Conservation (phyloP, 2,888 invertebrate genomes). For the Aquatica leii region DNA sequence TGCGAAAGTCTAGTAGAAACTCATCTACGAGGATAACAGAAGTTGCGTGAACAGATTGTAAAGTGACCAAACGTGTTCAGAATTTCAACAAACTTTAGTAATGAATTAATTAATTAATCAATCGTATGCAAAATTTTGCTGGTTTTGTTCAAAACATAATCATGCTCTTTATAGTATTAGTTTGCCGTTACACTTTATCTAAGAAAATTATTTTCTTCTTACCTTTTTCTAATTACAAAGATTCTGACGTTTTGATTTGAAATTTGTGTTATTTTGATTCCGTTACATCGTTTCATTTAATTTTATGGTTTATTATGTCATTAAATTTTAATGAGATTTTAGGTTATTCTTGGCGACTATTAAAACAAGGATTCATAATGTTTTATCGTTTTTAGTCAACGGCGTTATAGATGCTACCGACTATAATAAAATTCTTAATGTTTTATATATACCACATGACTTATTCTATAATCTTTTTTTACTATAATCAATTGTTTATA, state of each 20-base stretch:
- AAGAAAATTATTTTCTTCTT: too few species aligned
- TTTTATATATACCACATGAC: too few species aligned
- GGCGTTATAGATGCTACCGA: background rate
- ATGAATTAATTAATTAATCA: conserved; percentile 46
- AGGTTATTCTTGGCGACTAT: background rate
- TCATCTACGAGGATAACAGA: conserved; percentile 1
- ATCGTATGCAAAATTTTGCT: conserved; percentile 34
- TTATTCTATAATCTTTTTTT: too few species aligned
- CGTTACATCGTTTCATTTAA: background rate
- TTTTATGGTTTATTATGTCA: background rate
- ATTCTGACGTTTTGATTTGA: conserved; percentile 11
- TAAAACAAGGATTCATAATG: background rate
- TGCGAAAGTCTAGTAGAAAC: conserved; percentile 1
- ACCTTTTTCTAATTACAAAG: too few species aligned
- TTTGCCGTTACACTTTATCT: too few species aligned
- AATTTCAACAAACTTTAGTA: conserved; percentile 38
- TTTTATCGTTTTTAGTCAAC: background rate
- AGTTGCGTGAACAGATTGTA: conserved; percentile 42
- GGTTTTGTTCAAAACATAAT: too few species aligned
- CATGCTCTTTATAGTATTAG: too few species aligned
- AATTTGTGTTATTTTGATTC: conserved; percentile 3
- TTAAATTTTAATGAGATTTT: background rate
- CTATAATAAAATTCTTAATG: background rate
- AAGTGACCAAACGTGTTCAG: conserved; percentile 47
- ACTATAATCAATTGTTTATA: too few species aligned